Evolutionary conservation across 2,797 vertebrate species (phyloP).

Genomic region (Capromys pilorides): DNA sequence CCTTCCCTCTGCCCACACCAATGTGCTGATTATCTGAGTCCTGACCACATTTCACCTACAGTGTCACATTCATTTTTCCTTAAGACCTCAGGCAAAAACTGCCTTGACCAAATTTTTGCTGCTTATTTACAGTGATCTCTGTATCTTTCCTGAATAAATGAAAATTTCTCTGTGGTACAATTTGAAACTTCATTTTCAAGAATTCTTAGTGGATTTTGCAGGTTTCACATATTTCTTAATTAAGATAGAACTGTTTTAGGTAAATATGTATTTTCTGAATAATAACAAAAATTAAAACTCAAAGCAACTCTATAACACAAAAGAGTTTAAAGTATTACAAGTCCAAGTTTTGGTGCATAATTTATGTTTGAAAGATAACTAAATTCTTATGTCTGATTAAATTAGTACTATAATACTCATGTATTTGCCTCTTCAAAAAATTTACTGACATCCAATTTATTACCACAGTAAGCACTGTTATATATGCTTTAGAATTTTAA

Average conservation of each 20-base stretch:
- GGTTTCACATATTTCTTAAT: neutral
- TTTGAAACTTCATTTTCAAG: neutral
- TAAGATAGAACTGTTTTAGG: constrained; percentile 12
- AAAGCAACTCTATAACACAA: neutral
- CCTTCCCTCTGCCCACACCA: neutral
- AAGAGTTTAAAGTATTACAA: constrained; percentile 23
- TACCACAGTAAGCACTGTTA: neutral
- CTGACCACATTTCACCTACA: neutral
- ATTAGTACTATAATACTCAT: neutral
- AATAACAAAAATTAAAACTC: neutral
- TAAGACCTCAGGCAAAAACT: neutral
- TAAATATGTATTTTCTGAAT: constrained; percentile 1
- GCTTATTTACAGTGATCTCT: neutral
- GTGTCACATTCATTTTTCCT: neutral
- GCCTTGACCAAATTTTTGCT: neutral
- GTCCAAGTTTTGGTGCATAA: neutral
- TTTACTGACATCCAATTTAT: neutral
- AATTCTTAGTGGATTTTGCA: neutral
- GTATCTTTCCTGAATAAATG: neutral
- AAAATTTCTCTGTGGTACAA: neutral
- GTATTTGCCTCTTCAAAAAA: neutral
- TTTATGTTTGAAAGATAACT: neutral
- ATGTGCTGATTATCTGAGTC: neutral
- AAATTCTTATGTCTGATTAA: constrained; percentile 16
- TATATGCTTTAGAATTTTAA: constrained; percentile 21